Base-by-base conservation (phyloP, 2,888 invertebrate genomes). In the Phyto melanocephala region DNA sequence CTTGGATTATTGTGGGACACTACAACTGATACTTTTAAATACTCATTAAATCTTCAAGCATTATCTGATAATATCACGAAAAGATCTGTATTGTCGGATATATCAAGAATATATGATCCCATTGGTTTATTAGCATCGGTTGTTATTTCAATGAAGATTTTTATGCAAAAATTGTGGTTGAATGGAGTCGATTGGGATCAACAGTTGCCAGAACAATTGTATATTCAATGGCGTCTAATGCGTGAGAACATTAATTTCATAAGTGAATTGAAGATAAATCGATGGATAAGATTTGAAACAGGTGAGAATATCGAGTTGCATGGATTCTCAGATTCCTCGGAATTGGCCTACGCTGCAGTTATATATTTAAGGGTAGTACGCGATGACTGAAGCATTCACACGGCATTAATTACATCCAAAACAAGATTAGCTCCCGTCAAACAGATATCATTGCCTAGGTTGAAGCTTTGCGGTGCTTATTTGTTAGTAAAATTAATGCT, bases 81-180 rank as follows among this genome's bases (percentile, higher is more conserved):
- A 68, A 72, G 83, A 4, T 5, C 11, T 33, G 47, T 80, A 11
- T 62, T 80, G 15, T 76, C 40, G 47, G 74, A 63, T 10, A 17
- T 65, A 10, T 17, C 45, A 1, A 56, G 47, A 40, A 58, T 78
- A 1, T 82, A 70, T 63, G 75, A 82, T 37, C 78, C 75, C 1
- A 47, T 70, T 13, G 81, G 77, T 3, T 45, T 68, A 8, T 13
- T 80, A n/a, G 22, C 45, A 7, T 58, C 76, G 1, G 47, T 71
- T 1, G 35, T 58, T 0, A 45, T 80, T 1, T 2, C 50, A 2
- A 42, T 28, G 37, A 75, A 80, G 40, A 65, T 81, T 33, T n/a
- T n/a, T n/a, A 35, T 81, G 45, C 76, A 81, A 60, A 50, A 67
- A 42, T 35, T 81, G 8, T 77, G 72, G 71, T 35, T 74, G n/a